Base-by-base conservation (phyloP, 2,797 vertebrate genomes). In the Echeneis naucrates region DNA sequence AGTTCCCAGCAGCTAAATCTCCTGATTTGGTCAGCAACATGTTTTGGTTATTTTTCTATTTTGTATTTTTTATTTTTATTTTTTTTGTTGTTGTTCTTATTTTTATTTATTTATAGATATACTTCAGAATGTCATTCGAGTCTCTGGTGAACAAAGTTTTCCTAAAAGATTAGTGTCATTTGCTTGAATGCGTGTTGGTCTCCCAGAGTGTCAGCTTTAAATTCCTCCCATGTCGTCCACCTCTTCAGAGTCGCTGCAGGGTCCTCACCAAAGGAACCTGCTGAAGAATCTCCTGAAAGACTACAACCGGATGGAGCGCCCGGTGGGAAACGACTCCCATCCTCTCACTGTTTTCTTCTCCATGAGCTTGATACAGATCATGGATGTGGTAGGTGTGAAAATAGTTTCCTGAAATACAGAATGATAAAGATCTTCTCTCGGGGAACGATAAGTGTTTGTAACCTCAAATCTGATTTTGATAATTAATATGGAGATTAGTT, bases 251-350 rank as follows among this genome's bases (percentile, higher is more conserved):
- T 97, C 97, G 9, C 62, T 96, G 84, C 97, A 98, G 94, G 98
- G 98, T 80, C 97, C 98, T 66, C 96, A 97, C 90, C 98, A 99
- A 95, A 95, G 98, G 81, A 96, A 93, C 91, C 97, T 99, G 65
- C 94, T 98, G 78, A 97, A 95, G 85, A 97, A 96, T 84, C 95
- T 99, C 64, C 88, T 98, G 82, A 99, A 96, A 90, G 97, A 99
- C 90, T 99, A 99, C 92, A 99, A 98, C 87, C 96, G 94, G 0
- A 90, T 99, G 95, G 98, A 99, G 89, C 92, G 98, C 56, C 98
- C 98, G 0, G 98, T 99, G 72, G 96, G 92, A 65, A 99, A 99
- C 55, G 98, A 99, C 86, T 99, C 98, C 21, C 96, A 95, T 55
- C 94, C 97, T 0, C 96, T 99, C 66, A 97, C 96, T 0, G 97